Evolutionary conservation across 2,888 invertebrate genomes (phyloP).

Genomic region (Selenia dentaria): DNA sequence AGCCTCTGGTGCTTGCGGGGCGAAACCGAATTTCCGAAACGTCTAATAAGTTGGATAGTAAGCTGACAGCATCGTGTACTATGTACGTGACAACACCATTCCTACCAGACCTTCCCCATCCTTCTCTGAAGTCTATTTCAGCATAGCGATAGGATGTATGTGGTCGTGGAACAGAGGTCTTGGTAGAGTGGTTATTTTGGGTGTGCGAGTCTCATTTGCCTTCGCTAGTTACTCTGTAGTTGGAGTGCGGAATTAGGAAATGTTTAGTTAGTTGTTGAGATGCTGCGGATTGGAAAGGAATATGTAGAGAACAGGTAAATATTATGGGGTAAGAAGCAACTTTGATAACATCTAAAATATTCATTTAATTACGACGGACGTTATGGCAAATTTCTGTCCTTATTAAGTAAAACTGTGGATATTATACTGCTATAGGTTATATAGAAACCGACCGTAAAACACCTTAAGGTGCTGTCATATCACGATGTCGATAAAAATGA

Average conservation of each 20-base stretch:
- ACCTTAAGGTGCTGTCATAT: too few relatives aligned
- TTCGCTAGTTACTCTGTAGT: constrained; percentile 66
- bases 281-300: constrained; percentile 30
- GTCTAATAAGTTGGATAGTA: constrained; percentile 84
- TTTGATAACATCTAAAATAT: too few relatives aligned
- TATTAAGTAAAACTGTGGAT: too few relatives aligned
- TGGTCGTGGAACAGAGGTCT: constrained; percentile 48
- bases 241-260: constrained; percentile 66
- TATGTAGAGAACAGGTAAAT: too few relatives aligned
- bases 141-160: constrained; percentile 31
- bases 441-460: too few relatives aligned
- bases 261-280: constrained; percentile 63
- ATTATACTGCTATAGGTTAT: too few relatives aligned
- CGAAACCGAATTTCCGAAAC: constrained; percentile 83
- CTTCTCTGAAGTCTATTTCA: constrained; percentile 34
- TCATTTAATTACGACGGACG: too few relatives aligned
- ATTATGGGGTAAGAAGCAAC: too few relatives aligned
- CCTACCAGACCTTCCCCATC: constrained; percentile 44
- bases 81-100: constrained; percentile 69
- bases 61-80: constrained; percentile 71
- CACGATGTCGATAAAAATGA: too few relatives aligned
- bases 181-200: constrained; percentile 45
- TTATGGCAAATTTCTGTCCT: too few relatives aligned
- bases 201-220: constrained; percentile 71
- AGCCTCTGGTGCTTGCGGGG: constrained; percentile 72